Percentiles rank a stretch among this genome's conserved stretches.
These are phyloP conservation scores for Spisula solida DNA, from an alignment of 2,888 invertebrate genomes.

Conservation along the genomic window DNA sequence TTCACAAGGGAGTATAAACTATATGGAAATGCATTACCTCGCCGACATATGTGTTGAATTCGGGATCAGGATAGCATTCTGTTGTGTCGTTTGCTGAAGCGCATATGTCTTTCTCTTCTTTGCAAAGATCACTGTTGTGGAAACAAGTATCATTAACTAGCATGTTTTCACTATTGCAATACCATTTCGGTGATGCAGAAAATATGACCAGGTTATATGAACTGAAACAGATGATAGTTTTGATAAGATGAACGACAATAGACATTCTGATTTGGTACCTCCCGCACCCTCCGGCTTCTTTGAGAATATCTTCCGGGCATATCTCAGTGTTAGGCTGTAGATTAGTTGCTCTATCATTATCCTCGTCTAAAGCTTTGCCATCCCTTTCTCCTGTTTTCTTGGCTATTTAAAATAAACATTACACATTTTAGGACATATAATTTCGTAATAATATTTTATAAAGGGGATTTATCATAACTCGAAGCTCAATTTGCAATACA, in stretches of 20 bases:
- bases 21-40: not conserved
- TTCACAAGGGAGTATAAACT: no score
- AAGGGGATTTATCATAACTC: no score
- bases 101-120: not conserved
- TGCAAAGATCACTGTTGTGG: not conserved
- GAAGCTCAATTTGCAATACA: no score
- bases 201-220: conserved; percentile 17
- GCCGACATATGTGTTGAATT: not conserved
- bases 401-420: no score
- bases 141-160: not conserved
- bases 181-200: conserved; percentile 39
- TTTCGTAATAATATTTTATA: no score
- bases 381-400: not conserved
- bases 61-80: not conserved
- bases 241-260: conserved; percentile 45
- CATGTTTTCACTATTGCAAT: not conserved
- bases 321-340: not conserved
- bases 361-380: not conserved
- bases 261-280: conserved; percentile 44
- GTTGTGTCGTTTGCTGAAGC: not conserved
- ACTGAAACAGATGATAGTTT: conserved; percentile 45
- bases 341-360: not conserved
- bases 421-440: no score
- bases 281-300: conserved; percentile 55
- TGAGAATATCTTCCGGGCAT: conserved; percentile 48